These are phyloP conservation scores for Melinaea marsaeus DNA, from an alignment of 2,888 invertebrate species.

Conservation along the genomic window DNA sequence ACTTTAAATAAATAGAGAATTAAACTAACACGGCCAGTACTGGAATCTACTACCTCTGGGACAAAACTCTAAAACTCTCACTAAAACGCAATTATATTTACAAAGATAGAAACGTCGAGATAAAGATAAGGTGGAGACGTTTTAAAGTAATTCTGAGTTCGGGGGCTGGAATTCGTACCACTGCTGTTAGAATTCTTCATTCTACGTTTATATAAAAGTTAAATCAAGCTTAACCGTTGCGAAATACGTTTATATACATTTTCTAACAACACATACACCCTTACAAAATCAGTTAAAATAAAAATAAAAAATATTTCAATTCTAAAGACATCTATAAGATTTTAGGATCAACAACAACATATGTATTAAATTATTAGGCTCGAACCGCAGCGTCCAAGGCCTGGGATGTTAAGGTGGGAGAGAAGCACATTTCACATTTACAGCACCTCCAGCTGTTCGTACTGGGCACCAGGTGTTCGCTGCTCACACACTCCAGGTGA, in stretches of 20 bases:
- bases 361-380: conserved; percentile 11
- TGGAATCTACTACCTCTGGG: too few species aligned
- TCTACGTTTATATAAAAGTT: background rate
- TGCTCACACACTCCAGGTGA: conserved; percentile 61
- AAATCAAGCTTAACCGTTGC: background rate
- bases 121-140: too few species aligned
- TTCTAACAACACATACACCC: background rate
- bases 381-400: conserved; percentile 19
- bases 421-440: conserved; percentile 42
- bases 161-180: too few species aligned
- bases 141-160: too few species aligned
- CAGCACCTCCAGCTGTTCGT: conserved; percentile 60
- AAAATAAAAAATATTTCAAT: background rate
- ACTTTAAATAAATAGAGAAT: too few species aligned
- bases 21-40: too few species aligned
- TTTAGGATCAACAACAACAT: conserved; percentile 11
- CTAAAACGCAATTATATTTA: too few species aligned
- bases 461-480: conserved; percentile 49
- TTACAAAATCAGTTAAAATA: background rate
- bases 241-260: too few species aligned
- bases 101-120: too few species aligned
- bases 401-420: conserved; percentile 11
- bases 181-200: too few species aligned
- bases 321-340: conserved; percentile 7
- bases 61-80: too few species aligned